phyloP scores from a whole-genome alignment of 2,888 invertebrate species.

The Augiades crinisus region DNA sequence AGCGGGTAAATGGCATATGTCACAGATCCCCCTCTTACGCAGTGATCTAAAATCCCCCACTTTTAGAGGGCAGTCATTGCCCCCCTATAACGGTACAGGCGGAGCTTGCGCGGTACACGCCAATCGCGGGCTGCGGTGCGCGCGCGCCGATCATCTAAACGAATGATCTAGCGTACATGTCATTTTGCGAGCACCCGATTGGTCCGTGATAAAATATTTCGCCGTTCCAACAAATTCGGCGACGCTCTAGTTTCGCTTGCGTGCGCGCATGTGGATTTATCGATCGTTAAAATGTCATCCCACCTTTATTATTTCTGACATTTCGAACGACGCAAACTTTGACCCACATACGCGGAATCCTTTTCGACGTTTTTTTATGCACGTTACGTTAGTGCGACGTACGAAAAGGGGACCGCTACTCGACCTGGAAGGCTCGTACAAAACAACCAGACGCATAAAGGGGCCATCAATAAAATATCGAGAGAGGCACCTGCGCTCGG shows the following conservation, averaged over 20 bases:
- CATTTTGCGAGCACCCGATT: conserved; percentile 74
- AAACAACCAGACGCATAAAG: conserved; percentile 32
- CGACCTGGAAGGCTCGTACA: conserved; percentile 33
- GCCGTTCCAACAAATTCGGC: conserved; percentile 54
- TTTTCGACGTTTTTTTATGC: conserved; percentile 23
- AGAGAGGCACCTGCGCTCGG: conserved; percentile 52
- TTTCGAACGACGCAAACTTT: conserved; percentile 44
- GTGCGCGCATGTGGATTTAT: conserved; percentile 39
- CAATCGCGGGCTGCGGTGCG: conserved; percentile 68
- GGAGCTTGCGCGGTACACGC: conserved; percentile 67
- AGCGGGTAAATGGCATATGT: conserved; percentile 65
- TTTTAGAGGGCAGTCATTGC: conserved; percentile 71
- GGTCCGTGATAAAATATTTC: conserved; percentile 58
- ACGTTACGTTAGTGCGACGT: conserved; percentile 4
- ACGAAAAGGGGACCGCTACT: conserved; percentile 30
- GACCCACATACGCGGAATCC: conserved; percentile 43
- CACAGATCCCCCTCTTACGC: conserved; percentile 54
- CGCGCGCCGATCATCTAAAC: conserved; percentile 69
- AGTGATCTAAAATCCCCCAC: conserved; percentile 71
- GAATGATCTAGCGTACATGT: conserved; percentile 77
- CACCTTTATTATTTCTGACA: conserved; percentile 41
- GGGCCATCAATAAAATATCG: conserved; percentile 42
- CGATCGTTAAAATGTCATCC: conserved; percentile 42
- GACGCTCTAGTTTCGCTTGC: conserved; percentile 52
- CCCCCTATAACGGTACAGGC: conserved; percentile 79